phyloP scores from a whole-genome alignment of 2,888 invertebrate genomes.

The Dyspetes luteomarginatus region DNA sequence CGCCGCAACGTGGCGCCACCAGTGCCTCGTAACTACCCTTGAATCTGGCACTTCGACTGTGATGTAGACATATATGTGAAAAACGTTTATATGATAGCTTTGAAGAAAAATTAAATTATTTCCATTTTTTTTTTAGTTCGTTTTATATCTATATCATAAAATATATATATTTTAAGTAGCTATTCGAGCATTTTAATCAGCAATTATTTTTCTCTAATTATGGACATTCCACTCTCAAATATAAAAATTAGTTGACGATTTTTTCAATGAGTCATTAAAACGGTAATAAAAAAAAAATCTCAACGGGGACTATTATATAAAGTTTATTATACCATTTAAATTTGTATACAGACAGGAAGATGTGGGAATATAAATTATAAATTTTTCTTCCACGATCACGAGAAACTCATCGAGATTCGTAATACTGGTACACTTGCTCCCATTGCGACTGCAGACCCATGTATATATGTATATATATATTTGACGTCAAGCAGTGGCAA shows the following conservation, averaged over 20 bases:
- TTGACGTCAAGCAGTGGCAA: slow-evolving; percentile 50
- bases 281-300: neutral
- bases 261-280: neutral
- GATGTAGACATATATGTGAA: neutral
- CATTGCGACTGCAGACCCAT: neutral
- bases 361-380: neutral
- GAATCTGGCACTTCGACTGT: slow-evolving; percentile 44
- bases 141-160: too few species aligned
- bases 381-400: slow-evolving; percentile 9
- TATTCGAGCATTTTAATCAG: too few species aligned
- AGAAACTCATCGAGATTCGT: slow-evolving; percentile 41
- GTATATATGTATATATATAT: slow-evolving; percentile 2
- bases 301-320: neutral
- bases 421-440: neutral
- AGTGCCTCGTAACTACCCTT: slow-evolving; percentile 70
- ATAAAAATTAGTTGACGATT: neutral
- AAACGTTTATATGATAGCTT: too few species aligned
- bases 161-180: too few species aligned
- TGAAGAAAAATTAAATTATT: too few species aligned
- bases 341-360: neutral
- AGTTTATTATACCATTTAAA: neutral
- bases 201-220: too few species aligned
- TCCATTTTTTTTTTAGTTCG: too few species aligned
- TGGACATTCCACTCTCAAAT: neutral
- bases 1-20: slow-evolving; percentile 82